A percentile compares a stretch with the other conserved stretches of the same genome.
phyloP scores from a whole-genome alignment of 2,113 vertebrate species.

The Laticauda colubrina region DNA sequence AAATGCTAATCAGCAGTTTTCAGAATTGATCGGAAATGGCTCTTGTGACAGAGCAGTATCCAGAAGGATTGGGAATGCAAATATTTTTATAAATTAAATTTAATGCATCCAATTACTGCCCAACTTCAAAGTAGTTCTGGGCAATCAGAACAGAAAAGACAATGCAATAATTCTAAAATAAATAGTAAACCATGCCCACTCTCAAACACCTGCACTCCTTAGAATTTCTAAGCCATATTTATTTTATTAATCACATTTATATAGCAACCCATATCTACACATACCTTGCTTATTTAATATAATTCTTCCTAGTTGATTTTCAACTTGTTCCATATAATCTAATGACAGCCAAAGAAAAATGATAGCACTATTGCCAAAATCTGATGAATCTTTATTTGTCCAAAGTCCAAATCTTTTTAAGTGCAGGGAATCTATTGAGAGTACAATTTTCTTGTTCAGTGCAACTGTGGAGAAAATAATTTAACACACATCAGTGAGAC shows the following conservation, averaged over 20 bases:
- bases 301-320: constrained; percentile 61
- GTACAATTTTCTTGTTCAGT: constrained; percentile 56
- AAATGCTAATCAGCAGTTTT: background rate
- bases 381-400: constrained; percentile 51
- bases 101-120: background rate
- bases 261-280: constrained; percentile 43
- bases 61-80: background rate
- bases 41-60: background rate
- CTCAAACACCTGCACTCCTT: background rate
- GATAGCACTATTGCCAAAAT: constrained; percentile 47
- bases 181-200: background rate
- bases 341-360: constrained; percentile 81
- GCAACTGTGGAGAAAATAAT: constrained; percentile 64
- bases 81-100: background rate
- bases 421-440: constrained; percentile 69
- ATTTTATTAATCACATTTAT: background rate
- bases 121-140: background rate
- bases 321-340: constrained; percentile 69
- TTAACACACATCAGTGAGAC: background rate
- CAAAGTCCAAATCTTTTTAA: constrained; percentile 75
- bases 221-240: background rate
- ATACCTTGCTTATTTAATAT: constrained; percentile 67
- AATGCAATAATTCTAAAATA: background rate
- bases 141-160: background rate
- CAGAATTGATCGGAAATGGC: background rate